Evolutionary conservation across 2,797 vertebrate genomes (phyloP), one percentile per base, ranked within the genome.

Genomic region (Tinamus major): DNA sequence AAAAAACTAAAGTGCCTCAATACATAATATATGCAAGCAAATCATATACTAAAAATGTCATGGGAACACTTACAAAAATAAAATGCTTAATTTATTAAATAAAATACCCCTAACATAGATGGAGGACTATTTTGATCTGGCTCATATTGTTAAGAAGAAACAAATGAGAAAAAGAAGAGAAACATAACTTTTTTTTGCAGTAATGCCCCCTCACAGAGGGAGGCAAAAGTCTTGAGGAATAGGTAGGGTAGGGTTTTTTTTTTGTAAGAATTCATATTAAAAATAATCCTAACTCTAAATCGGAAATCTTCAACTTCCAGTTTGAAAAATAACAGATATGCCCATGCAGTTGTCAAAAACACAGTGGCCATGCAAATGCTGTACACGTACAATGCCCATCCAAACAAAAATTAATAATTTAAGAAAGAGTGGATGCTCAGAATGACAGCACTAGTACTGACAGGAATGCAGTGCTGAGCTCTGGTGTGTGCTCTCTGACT

Each of bases 131-230:
- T 97, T 96, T 96, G 78, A 93, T 96, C 95, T 96, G 94, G 95
- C 96, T 98, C 86, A 29, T 95, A 85, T 96, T 92, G 93, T 29
- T 91, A 78, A 85, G 96, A 97, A 97, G 95, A 92, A 94, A 94
- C 93, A 95, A 95, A 95, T 67, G 53, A 90, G 76, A 89, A 93
- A 94, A 94, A 11, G 8, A 68, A 93, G 94, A 92, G 83, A 94
- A 96, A 95, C 68, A 84, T 82, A 59, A 80, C 44, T 94, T 96
- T 74, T 97, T 96, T 96, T 53, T 96, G 80, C 96, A 97, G 85
- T 95, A 93, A 97, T 33, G 85, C 95, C 89, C 97, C 97, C 97
- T 98, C 97, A 98, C 89, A 97, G 97, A 98, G 97, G 97, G 96
- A 97, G 94, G 97, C 97, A 97, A 91, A 97, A 82, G 89, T 95